phyloP scores from a whole-genome alignment of 2,888 invertebrate genomes.

The Aspidiotus rigidus region DNA sequence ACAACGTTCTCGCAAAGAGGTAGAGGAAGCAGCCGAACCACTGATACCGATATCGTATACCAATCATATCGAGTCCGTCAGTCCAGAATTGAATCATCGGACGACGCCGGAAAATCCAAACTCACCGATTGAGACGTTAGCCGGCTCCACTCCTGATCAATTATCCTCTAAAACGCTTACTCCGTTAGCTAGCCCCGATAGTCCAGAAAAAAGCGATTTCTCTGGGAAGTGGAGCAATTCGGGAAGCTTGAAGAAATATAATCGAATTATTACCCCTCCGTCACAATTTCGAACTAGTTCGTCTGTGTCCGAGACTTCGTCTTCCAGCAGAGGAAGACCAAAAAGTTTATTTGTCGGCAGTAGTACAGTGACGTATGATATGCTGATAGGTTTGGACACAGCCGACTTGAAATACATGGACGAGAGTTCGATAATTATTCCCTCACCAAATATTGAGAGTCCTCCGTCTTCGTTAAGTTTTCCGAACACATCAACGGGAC shows the following conservation, averaged over 20 bases:
- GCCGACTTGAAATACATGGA: constrained; percentile 87
- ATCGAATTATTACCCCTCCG: constrained; percentile 31
- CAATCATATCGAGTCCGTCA: not conserved
- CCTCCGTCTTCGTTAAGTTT: constrained; percentile 59
- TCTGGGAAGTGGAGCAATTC: constrained; percentile 24
- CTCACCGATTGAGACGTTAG: constrained; percentile 34
- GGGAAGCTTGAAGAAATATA: constrained; percentile 18
- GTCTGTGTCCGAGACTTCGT: constrained; percentile 15
- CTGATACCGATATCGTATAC: not conserved
- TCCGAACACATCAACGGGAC: constrained; percentile 44
- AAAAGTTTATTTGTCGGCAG: constrained; percentile 49
- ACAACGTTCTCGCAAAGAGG: not conserved
- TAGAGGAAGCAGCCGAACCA: not conserved
- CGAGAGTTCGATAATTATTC: constrained; percentile 73
- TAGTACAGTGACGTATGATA: constrained; percentile 59
- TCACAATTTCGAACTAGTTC: constrained; percentile 25
- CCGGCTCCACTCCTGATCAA: constrained; percentile 30
- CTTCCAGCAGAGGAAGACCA: constrained; percentile 42
- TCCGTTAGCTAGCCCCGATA: constrained; percentile 42
- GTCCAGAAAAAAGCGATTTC: constrained; percentile 17
- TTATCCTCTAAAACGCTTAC: constrained; percentile 43
- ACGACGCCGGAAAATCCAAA: constrained; percentile 22
- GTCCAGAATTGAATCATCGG: not conserved
- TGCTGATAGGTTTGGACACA: constrained; percentile 68
- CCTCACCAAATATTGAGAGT: constrained; percentile 69